A percentile compares a stretch with the other conserved stretches of the same genome.
phyloP scores from a whole-genome alignment of 2,113 vertebrate genomes.

The Cyphomyrus discorhynchus region DNA sequence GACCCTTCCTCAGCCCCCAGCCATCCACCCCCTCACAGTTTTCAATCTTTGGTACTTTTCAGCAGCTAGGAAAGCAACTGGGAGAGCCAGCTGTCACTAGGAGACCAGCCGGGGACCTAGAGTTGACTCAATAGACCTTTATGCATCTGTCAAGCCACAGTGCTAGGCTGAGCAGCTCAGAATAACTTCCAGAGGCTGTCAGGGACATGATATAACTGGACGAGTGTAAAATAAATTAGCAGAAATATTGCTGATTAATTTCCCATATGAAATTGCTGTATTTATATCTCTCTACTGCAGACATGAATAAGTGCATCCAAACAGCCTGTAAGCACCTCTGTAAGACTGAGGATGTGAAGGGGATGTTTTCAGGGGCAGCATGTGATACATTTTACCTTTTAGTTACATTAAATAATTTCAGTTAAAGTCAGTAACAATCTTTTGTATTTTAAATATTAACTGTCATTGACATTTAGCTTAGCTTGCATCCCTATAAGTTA shows the following conservation, averaged over 20 bases:
- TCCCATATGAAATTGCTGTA: neutral
- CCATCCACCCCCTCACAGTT: constrained; percentile 43
- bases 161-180: constrained; percentile 30
- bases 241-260: constrained; percentile 11
- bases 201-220: constrained; percentile 16
- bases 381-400: neutral
- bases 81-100: constrained; percentile 30
- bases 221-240: constrained; percentile 14
- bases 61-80: constrained; percentile 43
- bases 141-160: constrained; percentile 33
- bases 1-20: constrained; percentile 31
- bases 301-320: constrained; percentile 41
- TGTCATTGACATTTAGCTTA: neutral
- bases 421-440: neutral
- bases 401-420: neutral
- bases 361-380: neutral
- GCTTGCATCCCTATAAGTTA: neutral
- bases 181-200: constrained; percentile 14
- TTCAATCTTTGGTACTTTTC: constrained; percentile 53
- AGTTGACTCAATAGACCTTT: constrained; percentile 18
- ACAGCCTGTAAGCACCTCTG: constrained; percentile 15
- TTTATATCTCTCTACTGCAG: constrained; percentile 42
- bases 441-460: neutral
- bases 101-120: constrained; percentile 40
- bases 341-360: neutral